Base-by-base conservation (phyloP, 1,140 invertebrate species). In the Danaus melanippus region DNA sequence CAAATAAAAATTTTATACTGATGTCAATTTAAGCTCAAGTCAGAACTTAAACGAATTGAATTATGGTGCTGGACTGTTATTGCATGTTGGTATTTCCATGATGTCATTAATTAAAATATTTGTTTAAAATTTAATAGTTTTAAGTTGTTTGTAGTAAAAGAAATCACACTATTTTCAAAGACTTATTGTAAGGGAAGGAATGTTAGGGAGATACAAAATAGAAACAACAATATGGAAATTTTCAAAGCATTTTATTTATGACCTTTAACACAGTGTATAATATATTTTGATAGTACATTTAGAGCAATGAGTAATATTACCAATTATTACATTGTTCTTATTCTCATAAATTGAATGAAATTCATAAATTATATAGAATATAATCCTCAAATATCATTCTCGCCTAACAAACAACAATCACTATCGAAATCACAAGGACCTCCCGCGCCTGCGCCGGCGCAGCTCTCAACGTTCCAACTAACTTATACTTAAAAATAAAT, bases 251-350 rank as follows among this genome's bases (percentile, higher is more conserved):
- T 86, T 84, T 86, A 86, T 86, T 86, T 82, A 86, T 84, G 83
- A 86, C 79, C 81, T 86, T 86, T 86, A 84, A 86, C 84, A 86
- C 84, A 84, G 84, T 86, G 84, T 86, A 86, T 86, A 86, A 84
- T 86, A 86, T 86, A 86, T 84, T 84, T 84, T 84, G 79, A 86
- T 84, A 86, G 79, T 84, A 86, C 84, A 86, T 84, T 84, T 84
- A 86, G 81, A 86, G 84, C 84, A 86, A 82, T 86, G 74, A 86
- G 81, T 86, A 86, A 86, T 86, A 86, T 86, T 84, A 84, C 81
- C 81, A 81, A 86, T 84, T 74, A 84, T 83, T 86, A 84, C 81
- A 84, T 84, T 82, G 77, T 86, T 84, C 78, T 84, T 86, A 86
- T 73, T 75, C 71, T 74, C 72, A 81, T 82, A 84, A 77, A 84